Percentiles rank a stretch among this genome's conserved stretches.
Conservation (phyloP, 2,113 vertebrate species). For the Oplegnathus fasciatus region DNA sequence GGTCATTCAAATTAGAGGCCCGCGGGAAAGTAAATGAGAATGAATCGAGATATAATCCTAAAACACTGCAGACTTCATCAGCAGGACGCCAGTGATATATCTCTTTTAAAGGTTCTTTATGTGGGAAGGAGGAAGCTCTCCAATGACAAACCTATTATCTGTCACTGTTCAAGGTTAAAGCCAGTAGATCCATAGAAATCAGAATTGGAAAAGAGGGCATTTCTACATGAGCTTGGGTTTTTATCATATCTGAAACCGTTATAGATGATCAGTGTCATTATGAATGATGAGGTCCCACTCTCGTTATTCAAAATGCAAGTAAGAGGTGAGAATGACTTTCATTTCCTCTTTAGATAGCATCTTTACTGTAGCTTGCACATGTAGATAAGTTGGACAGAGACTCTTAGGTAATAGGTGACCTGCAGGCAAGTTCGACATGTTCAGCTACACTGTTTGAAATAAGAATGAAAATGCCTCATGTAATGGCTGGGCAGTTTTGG, state of each 20-base stretch:
- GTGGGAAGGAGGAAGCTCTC: slow-evolving; percentile 71
- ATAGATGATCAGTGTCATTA: slow-evolving; percentile 87
- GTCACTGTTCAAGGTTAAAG: slow-evolving; percentile 84
- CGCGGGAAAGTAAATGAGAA: slow-evolving; percentile 82
- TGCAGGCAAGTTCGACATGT: slow-evolving; percentile 36
- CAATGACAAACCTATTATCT: slow-evolving; percentile 87
- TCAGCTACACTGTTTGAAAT: slow-evolving; percentile 15
- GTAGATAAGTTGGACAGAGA: slow-evolving; percentile 72
- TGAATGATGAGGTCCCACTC: slow-evolving; percentile 82
- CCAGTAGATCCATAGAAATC: slow-evolving; percentile 76
- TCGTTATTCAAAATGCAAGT: slow-evolving; percentile 80
- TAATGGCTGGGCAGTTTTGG: background rate
- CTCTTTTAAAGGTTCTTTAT: slow-evolving; percentile 83
- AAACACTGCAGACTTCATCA: slow-evolving; percentile 81
- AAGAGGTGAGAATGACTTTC: slow-evolving; percentile 80
- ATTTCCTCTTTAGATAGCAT: slow-evolving; percentile 77
- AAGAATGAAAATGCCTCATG: background rate
- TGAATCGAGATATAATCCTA: slow-evolving; percentile 82
- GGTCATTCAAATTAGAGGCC: slow-evolving; percentile 82
- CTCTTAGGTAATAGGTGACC: slow-evolving; percentile 60
- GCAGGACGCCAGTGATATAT: slow-evolving; percentile 75
- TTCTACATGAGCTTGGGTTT: slow-evolving; percentile 75
- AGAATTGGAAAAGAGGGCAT: slow-evolving; percentile 81
- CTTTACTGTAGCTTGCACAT: slow-evolving; percentile 72
- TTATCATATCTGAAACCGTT: slow-evolving; percentile 83